A percentile compares a stretch with the other conserved stretches of the same genome.
Evolutionary conservation across 2,797 vertebrate species (phyloP).

Genomic region (Lates japonicus): DNA sequence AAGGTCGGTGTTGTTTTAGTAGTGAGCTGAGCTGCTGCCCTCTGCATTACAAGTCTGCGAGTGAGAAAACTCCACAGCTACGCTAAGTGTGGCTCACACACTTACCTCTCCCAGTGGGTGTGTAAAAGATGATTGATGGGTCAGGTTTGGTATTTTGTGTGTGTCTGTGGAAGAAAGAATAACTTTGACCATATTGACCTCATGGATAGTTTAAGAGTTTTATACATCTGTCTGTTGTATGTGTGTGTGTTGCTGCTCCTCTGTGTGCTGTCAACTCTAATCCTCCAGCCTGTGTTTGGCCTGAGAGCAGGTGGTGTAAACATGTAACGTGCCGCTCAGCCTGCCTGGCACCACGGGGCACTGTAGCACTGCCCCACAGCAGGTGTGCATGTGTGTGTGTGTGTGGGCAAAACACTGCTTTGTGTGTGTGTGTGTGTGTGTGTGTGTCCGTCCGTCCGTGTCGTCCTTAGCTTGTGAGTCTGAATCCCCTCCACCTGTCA

Average conservation of each 20-base stretch:
- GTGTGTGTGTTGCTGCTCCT: conserved; percentile 50
- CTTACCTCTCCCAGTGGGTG: conserved; percentile 27
- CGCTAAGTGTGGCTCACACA: conserved; percentile 31
- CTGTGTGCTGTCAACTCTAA: conserved; percentile 62
- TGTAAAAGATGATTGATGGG: conserved; percentile 43
- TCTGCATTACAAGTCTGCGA: conserved; percentile 13
- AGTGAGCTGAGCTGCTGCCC: conserved; percentile 19
- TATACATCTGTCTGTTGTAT: conserved; percentile 54
- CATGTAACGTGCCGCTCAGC: conserved; percentile 65
- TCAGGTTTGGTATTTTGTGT: conserved; percentile 20
- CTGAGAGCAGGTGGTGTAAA: conserved; percentile 82
- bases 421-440: conserved; percentile 53
- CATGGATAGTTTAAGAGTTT: conserved; percentile 29
- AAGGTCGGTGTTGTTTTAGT: conserved; percentile 57
- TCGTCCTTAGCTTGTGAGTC: conserved; percentile 49
- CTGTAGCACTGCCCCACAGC: conserved; percentile 70
- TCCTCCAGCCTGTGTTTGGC: conserved; percentile 74
- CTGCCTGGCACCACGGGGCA: conserved; percentile 73
- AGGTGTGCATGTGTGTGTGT: conserved; percentile 66
- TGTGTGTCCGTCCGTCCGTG: conserved; percentile 35
- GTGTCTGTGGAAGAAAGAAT: conserved; percentile 27
- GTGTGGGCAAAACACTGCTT: conserved; percentile 49
- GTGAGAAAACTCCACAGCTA: conserved; percentile 9
- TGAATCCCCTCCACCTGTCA: conserved; percentile 86
- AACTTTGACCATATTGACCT: conserved; percentile 52